These are phyloP conservation scores for Helicoverpa zea DNA, from an alignment of 1,140 invertebrate genomes.

Conservation along the genomic window DNA sequence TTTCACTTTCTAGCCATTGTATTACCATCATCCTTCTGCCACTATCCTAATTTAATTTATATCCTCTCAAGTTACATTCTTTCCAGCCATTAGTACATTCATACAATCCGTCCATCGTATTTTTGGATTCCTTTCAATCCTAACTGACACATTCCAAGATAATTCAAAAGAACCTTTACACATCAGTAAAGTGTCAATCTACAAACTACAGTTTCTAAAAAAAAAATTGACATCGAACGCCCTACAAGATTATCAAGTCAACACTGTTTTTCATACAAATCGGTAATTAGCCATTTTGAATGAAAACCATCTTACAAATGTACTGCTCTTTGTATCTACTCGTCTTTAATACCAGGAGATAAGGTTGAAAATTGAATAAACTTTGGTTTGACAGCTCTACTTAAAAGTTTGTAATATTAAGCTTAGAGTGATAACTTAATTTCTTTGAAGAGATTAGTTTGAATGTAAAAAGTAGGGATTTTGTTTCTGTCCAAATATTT, in stretches of 20 bases:
- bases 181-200: conserved; percentile 17
- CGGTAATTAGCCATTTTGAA: conserved; percentile 19
- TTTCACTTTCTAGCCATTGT: too few species aligned
- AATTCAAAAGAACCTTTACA: background rate
- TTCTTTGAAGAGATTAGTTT: conserved; percentile 14
- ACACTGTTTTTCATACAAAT: conserved; percentile 37
- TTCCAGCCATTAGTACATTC: too few species aligned
- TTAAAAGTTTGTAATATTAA: background rate
- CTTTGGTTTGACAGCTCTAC: background rate
- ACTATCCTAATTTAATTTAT: too few species aligned
- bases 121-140: too few species aligned
- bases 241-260: conserved; percentile 7
- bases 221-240: conserved; percentile 16
- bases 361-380: background rate
- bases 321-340: background rate
- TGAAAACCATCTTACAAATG: background rate
- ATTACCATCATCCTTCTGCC: too few species aligned
- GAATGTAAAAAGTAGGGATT: background rate
- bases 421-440: conserved; percentile 10
- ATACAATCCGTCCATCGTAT: too few species aligned
- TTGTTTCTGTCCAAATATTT: background rate
- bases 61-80: too few species aligned
- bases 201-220: background rate
- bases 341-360: background rate
- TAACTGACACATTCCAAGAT: background rate